phyloP scores from a whole-genome alignment of 2,797 vertebrate genomes.

The Serranus cabrilla region DNA sequence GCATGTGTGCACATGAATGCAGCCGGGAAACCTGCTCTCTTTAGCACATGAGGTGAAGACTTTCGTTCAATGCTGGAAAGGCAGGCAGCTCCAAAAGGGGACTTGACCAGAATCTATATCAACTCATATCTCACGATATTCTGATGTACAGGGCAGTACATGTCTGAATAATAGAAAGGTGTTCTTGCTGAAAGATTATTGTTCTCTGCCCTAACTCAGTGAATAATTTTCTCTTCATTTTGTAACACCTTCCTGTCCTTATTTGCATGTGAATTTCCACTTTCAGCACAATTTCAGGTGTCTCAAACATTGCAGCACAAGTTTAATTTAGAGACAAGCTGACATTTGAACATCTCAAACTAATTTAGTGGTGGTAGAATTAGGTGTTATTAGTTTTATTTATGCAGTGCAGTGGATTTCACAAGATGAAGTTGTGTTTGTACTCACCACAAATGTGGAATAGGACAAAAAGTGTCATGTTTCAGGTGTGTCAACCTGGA shows the following conservation, averaged over 20 bases:
- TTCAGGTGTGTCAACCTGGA: neutral
- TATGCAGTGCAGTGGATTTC: neutral
- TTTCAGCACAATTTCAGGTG: neutral
- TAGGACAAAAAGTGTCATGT: too few species aligned
- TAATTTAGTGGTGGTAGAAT: neutral
- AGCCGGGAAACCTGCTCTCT: neutral
- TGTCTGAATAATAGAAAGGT: neutral
- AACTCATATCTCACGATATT: neutral
- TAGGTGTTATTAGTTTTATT: neutral
- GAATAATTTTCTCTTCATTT: neutral
- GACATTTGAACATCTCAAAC: constrained; percentile 1
- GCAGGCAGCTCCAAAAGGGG: neutral
- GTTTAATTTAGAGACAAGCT: neutral
- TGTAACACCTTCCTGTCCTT: neutral
- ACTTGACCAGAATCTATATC: constrained; percentile 22
- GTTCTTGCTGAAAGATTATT: neutral
- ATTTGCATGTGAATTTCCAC: neutral
- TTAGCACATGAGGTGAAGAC: neutral
- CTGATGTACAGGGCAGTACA: constrained; percentile 4
- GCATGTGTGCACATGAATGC: neutral
- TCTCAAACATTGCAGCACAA: neutral
- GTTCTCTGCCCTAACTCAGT: too few species aligned
- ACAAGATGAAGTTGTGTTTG: neutral
- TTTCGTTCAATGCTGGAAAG: constrained; percentile 2
- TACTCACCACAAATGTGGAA: too few species aligned